Percentiles rank a stretch among this genome's conserved stretches.
Evolutionary conservation across 2,113 vertebrate species (phyloP).

Genomic region (Bagarius yarrelli): DNA sequence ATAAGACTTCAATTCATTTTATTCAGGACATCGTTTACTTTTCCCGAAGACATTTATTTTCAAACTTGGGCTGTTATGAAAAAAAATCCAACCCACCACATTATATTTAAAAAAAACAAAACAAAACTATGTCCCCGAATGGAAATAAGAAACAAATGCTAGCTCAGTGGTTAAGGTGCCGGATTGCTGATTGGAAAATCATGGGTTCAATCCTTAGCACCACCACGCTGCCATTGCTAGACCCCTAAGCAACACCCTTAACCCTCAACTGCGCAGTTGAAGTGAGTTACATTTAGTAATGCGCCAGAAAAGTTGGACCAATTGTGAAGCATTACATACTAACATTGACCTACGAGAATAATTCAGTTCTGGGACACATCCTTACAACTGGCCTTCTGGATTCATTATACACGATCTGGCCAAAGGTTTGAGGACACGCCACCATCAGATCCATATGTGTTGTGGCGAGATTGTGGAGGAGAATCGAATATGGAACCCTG

Average conservation of each 20-base stretch:
- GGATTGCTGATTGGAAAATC: too few species aligned
- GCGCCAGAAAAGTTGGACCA: too few species aligned
- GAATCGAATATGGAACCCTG: too few species aligned
- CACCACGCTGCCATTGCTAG: too few species aligned
- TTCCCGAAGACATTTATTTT: slow-evolving; percentile 13
- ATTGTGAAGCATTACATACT: neutral
- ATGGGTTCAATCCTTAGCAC: too few species aligned
- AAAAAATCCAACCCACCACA: neutral
- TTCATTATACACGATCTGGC: neutral
- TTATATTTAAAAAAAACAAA: too few species aligned
- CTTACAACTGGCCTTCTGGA: neutral
- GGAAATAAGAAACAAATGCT: neutral
- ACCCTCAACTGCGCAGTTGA: too few species aligned
- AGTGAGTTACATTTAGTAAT: too few species aligned
- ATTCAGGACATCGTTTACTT: neutral
- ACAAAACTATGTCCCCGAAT: neutral
- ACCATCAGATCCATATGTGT: too few species aligned
- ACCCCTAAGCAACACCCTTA: too few species aligned
- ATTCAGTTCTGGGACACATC: neutral
- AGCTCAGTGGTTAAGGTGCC: neutral
- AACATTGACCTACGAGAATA: neutral
- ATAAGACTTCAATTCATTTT: neutral
- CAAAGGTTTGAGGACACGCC: too few species aligned
- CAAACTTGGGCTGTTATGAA: neutral
- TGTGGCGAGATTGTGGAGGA: too few species aligned